Evolutionary conservation across 1,140 invertebrate species (phyloP).

Genomic region (Akabosia matsudoensis): DNA sequence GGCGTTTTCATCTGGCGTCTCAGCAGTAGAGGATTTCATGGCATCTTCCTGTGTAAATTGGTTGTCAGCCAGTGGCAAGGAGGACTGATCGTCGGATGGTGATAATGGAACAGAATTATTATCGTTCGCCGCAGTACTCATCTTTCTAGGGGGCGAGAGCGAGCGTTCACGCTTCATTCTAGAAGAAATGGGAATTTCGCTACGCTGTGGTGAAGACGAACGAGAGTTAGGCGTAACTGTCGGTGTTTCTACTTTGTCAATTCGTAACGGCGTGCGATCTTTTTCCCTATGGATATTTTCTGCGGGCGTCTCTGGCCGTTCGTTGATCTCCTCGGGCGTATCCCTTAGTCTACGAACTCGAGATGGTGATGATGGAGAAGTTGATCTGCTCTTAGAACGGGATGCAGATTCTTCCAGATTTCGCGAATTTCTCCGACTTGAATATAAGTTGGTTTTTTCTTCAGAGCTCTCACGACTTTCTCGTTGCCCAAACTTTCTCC

Average conservation of each 20-base stretch:
- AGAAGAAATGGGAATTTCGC: neutral
- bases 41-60: too few species aligned
- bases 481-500: neutral
- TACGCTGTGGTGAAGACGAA: neutral
- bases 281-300: neutral
- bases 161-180: neutral
- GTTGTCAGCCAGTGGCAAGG: too few species aligned
- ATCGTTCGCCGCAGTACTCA: neutral
- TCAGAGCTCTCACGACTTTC: neutral
- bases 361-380: neutral
- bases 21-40: conserved; percentile 28
- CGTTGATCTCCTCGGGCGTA: too few species aligned
- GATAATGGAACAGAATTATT: too few species aligned
- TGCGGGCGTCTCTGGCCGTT: neutral
- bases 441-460: conserved; percentile 4
- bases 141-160: neutral
- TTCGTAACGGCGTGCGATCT: too few species aligned
- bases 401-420: neutral
- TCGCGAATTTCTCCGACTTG: neutral
- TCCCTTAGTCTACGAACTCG: too few species aligned
- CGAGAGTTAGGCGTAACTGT: neutral
- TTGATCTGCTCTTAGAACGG: neutral
- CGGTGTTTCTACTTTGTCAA: too few species aligned
- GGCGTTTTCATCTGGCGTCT: conserved; percentile 26
- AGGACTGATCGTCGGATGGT: too few species aligned